A percentile compares a stretch with the other conserved stretches of the same genome.
Evolutionary conservation across 2,113 vertebrate species (phyloP).

Genomic region (Delphinapterus leucas): DNA sequence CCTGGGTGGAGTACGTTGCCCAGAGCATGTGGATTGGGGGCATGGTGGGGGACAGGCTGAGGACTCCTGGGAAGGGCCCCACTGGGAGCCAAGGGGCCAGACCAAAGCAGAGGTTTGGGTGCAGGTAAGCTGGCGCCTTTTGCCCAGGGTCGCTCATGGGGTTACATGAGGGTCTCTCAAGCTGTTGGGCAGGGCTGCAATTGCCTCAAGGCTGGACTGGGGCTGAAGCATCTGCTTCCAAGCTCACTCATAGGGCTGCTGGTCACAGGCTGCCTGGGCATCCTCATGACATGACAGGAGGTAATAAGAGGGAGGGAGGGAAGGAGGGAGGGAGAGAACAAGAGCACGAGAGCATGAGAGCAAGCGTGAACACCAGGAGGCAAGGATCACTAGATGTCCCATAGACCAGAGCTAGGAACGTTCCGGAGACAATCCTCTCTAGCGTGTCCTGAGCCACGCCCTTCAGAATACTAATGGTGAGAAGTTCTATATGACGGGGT

Average conservation of each 20-base stretch:
- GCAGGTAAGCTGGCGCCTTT: not conserved
- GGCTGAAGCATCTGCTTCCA: not conserved
- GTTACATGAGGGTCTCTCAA: not conserved
- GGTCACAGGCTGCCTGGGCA: not conserved
- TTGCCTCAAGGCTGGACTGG: not conserved
- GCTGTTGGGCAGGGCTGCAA: not conserved
- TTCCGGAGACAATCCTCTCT: not conserved
- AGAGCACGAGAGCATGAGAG: too few relatives aligned
- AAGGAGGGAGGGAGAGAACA: too few relatives aligned
- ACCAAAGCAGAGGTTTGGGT: not conserved
- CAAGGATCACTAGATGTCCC: not conserved
- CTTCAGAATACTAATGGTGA: not conserved
- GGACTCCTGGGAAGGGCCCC: not conserved
- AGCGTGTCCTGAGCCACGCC: accelerated
- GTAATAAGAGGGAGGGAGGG: not conserved
- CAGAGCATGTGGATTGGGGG: not conserved
- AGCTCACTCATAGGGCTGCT: not conserved
- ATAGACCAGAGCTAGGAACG: not conserved
- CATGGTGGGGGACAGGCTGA: not conserved
- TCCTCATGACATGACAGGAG: not conserved
- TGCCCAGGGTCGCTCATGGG: not conserved
- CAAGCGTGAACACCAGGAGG: not conserved
- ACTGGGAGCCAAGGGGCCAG: not conserved
- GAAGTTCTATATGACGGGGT: accelerated
- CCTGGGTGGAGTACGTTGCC: too few relatives aligned